These are phyloP conservation scores for Amblyjoppa fuscipennis DNA, from an alignment of 2,888 invertebrate species.

Conservation along the genomic window DNA sequence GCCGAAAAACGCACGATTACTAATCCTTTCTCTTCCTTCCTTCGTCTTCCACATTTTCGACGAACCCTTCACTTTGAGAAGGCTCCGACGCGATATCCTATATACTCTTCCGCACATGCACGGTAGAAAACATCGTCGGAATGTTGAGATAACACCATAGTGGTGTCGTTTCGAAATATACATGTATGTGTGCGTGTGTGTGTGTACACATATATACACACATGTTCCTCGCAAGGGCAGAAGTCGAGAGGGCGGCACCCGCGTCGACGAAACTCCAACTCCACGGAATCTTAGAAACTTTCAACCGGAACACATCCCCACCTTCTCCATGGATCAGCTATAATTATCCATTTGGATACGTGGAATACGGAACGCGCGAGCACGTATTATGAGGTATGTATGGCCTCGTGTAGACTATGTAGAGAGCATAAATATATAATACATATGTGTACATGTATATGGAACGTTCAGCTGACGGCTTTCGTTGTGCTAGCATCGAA, in stretches of 20 bases:
- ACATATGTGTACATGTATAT: constrained; percentile 15
- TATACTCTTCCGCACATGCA: constrained; percentile 20
- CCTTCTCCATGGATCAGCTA: constrained; percentile 76
- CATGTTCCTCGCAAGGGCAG: constrained; percentile 28
- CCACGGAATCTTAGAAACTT: constrained; percentile 60
- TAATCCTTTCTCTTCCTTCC: constrained; percentile 43
- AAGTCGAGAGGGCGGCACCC: constrained; percentile 48
- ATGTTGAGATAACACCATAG: constrained; percentile 12
- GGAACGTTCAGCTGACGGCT: constrained; percentile 12
- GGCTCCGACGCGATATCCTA: constrained; percentile 11
- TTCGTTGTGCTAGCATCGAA: constrained; percentile 21
- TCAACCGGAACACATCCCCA: constrained; percentile 38
- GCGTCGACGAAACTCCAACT: constrained; percentile 44
- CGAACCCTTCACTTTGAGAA: constrained; percentile 65
- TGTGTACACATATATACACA: not conserved
- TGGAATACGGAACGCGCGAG: constrained; percentile 70
- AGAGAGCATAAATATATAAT: not conserved
- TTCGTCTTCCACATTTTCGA: constrained; percentile 46
- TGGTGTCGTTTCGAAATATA: not conserved
- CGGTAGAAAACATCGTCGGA: constrained; percentile 78
- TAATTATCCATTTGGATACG: constrained; percentile 81
- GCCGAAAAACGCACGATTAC: constrained; percentile 63
- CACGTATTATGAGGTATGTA: constrained; percentile 48
- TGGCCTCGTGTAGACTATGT: not conserved
- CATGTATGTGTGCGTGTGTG: not conserved